Base-by-base conservation (phyloP, 2,888 invertebrate genomes). In the Gymnoscelis rufifasciata region DNA sequence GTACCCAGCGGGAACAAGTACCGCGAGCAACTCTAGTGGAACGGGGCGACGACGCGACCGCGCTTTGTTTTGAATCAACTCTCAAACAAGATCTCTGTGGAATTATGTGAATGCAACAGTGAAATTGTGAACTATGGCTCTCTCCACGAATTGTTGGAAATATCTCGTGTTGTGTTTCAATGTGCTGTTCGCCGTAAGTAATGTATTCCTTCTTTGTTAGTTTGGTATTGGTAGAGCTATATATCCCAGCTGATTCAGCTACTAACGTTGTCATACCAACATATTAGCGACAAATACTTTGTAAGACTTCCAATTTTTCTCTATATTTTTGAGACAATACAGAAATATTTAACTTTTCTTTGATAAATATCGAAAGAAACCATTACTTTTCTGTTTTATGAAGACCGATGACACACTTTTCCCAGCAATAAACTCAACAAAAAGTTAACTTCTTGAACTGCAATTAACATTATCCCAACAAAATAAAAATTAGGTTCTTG, bases 131-230 rank as follows among this genome's bases (percentile, higher is more conserved):
- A 75, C 72, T 71, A 89, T 89, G 89, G 82, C 79, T 56, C 65
- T 88, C 51, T 84, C 87, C 24, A 79, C 86, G 47, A 88, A 83
- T 66, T 87, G 88, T 64, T 88, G 88, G 84, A 87, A 88, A 75
- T 88, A 88, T 71, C 71, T 88, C 14, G 87, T 88, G 64, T 63
- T 89, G 64, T 78, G 78, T 56, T 89, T 83, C 74, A 88, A 88
- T 57, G 68, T 86, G 31, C 63, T 89, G 57, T 87, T 88, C 63
- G 88, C 81, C 44, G 89, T 88, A 59, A 88, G 89, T 50, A 8
- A 39, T 38, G 19, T 19, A 45, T 64, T 63, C 64, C 65, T 43
- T 51, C 53, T 57, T 54, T 42, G 45, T 37, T 45, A 5, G 19
- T 19, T 19, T 5, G 19, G 54, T 58, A 60, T 19, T 5, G 19